Percentiles rank a stretch among this genome's conserved stretches.
These are phyloP conservation scores for Tangara arthus DNA, from an alignment of 2,797 vertebrate genomes.

Conservation along the genomic window DNA sequence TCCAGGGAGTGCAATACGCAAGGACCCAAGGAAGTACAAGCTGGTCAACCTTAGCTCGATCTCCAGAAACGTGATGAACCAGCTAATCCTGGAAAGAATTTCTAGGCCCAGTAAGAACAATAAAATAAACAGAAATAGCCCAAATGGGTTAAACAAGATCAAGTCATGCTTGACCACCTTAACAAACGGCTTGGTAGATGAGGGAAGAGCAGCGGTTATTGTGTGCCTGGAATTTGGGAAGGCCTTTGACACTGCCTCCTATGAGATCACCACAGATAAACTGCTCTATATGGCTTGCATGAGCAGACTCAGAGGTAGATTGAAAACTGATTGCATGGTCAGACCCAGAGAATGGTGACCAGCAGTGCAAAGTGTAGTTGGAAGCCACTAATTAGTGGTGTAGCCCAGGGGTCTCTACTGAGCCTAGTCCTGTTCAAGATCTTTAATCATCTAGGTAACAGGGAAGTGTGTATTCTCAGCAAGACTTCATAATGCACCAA, in stretches of 20 bases:
- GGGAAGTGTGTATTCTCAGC: background rate
- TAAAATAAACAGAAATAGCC: background rate
- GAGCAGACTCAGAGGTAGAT: too few species aligned
- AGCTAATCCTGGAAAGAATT: background rate
- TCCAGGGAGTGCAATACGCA: background rate
- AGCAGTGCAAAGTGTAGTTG: background rate
- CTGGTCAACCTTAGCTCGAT: rapidly evolving
- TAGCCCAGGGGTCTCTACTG: background rate
- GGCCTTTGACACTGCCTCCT: background rate
- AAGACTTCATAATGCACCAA: background rate
- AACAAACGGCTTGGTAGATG: background rate
- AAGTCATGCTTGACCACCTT: background rate
- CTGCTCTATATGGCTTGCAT: background rate
- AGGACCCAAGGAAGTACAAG: background rate
- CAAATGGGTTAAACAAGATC: background rate
- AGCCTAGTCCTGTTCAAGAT: background rate
- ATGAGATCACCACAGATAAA: background rate
- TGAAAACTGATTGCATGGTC: background rate
- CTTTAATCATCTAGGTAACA: background rate
- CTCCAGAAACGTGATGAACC: background rate
- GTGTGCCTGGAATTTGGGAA: background rate
- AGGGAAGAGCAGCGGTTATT: rapidly evolving
- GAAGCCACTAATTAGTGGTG: background rate
- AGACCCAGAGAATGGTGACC: background rate
- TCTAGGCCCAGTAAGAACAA: background rate